phyloP scores from a whole-genome alignment of 1,140 invertebrate genomes.

The Periplaneta americana region DNA sequence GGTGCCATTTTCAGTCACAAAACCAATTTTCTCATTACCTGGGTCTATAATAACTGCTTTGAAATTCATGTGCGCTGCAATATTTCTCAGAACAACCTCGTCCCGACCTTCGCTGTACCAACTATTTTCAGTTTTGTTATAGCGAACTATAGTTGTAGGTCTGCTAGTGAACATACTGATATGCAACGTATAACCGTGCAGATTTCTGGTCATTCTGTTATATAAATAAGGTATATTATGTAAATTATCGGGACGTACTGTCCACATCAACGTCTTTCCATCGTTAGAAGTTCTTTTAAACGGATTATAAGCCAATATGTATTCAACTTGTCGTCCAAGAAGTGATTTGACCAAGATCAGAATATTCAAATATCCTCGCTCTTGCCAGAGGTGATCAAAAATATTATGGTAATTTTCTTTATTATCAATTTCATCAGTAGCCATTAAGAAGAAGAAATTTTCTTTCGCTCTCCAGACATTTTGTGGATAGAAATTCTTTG shows the following conservation, averaged over 20 bases:
- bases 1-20: background rate
- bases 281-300: background rate
- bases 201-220: background rate
- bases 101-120: background rate
- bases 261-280: background rate
- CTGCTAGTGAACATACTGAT: background rate
- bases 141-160: background rate
- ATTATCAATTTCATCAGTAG: background rate
- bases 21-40: background rate
- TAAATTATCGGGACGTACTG: background rate
- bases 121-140: background rate
- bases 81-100: background rate
- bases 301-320: background rate
- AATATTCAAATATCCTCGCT: background rate
- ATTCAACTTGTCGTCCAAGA: background rate
- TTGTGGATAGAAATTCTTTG: background rate
- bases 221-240: background rate
- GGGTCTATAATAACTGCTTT: background rate
- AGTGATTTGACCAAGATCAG: background rate
- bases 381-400: background rate
- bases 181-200: background rate
- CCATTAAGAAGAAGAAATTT: background rate
- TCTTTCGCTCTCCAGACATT: background rate
- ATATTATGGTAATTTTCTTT: background rate
- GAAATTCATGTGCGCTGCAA: background rate